Percentiles rank a stretch among this genome's conserved stretches.
These are phyloP conservation scores for Anhinga anhinga DNA, from an alignment of 2,113 vertebrate genomes.

Conservation along the genomic window DNA sequence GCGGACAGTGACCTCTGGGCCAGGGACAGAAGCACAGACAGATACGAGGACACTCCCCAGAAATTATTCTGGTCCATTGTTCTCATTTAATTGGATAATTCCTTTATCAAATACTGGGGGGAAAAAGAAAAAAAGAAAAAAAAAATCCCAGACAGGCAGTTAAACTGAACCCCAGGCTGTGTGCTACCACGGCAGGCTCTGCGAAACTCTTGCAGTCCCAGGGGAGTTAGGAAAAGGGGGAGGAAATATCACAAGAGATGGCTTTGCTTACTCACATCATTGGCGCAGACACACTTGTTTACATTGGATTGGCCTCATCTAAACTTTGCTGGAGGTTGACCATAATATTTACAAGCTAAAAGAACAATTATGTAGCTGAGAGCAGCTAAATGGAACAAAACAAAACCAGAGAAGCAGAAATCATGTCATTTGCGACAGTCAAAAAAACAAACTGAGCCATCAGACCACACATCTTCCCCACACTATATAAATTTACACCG, in stretches of 20 bases:
- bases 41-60: rapidly evolving
- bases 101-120: not conserved
- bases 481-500: not conserved
- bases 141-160: not conserved
- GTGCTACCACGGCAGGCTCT: not conserved
- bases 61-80: not conserved
- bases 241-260: conserved; percentile 20
- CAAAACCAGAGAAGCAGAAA: conserved; percentile 15
- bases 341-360: conserved; percentile 60
- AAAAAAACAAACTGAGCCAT: conserved; percentile 8
- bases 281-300: conserved; percentile 34
- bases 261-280: not conserved
- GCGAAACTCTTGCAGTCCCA: not conserved
- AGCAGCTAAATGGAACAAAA: conserved; percentile 50
- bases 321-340: conserved; percentile 61
- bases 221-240: not conserved
- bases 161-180: not conserved
- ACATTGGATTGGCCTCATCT: conserved; percentile 46
- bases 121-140: too few species aligned
- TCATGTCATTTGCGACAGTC: not conserved
- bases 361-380: conserved; percentile 49
- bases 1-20: not conserved
- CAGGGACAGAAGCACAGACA: not conserved
- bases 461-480: conserved; percentile 52
- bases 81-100: not conserved